These are phyloP conservation scores for Plodia interpunctella DNA, from an alignment of 1,140 invertebrate genomes.

Conservation along the genomic window DNA sequence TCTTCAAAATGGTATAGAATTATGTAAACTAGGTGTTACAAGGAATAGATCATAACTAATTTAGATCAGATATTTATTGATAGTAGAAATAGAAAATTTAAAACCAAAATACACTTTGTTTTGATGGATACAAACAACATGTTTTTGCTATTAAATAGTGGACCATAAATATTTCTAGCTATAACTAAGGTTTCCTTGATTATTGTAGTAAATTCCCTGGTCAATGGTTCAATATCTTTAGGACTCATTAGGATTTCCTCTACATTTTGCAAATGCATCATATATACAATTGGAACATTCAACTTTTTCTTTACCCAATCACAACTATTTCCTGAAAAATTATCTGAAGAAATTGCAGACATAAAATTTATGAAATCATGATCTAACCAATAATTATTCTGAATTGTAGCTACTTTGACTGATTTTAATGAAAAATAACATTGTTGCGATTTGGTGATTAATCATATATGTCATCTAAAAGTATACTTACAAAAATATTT, in stretches of 20 bases:
- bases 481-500: slow-evolving; percentile 50
- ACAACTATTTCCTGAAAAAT: slow-evolving; percentile 53
- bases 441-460: too few relatives aligned
- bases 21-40: too few relatives aligned
- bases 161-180: slow-evolving; percentile 50
- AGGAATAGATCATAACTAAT: background rate
- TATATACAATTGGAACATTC: slow-evolving; percentile 57
- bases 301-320: slow-evolving; percentile 62
- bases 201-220: slow-evolving; percentile 35
- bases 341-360: slow-evolving; percentile 41
- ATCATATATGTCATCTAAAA: too few relatives aligned
- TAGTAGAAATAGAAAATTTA: slow-evolving; percentile 2
- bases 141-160: slow-evolving; percentile 39
- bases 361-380: background rate
- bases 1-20: too few relatives aligned
- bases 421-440: too few relatives aligned
- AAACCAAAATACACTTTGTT: background rate
- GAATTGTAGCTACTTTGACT: too few relatives aligned
- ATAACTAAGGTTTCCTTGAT: slow-evolving; percentile 44
- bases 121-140: slow-evolving; percentile 10
- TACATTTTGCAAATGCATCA: slow-evolving; percentile 41
- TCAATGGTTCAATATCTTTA: slow-evolving; percentile 32
- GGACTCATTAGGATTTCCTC: slow-evolving; percentile 32
- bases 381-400: background rate
- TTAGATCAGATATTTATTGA: slow-evolving; percentile 7